Base-by-base conservation (phyloP, 2,888 invertebrate species). In the Clusia tigrina region DNA sequence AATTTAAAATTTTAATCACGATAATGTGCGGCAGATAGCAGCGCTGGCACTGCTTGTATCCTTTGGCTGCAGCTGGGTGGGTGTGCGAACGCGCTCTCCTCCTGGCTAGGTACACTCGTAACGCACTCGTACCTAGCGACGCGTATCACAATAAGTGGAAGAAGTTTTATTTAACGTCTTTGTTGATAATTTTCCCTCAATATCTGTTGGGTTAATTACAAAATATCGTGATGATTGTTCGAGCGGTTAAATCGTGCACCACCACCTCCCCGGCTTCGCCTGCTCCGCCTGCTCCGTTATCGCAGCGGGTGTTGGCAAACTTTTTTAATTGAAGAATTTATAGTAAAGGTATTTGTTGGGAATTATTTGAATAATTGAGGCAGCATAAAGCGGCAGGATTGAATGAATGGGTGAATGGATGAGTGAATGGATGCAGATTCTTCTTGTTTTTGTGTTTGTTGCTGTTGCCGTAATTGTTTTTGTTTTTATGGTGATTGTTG, bases 171-270 rank as follows among this genome's bases (percentile, higher is more conserved):
- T 53, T 57, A 62, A 52, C 65, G 63, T 42, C 48, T 64, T 61
- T 37, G 18, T 38, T 67, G 67, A 69, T 72, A 69, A 71, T 63
- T 58, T 74, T 71, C 67, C 68, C n/a, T 62, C 70, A 66, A 72
- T 74, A 77, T 75, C 68, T 70, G 65, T 65, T 67, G 68, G 70
- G 70, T 71, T 77, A 77, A 77, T 77, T 77, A 72, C 73, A 69
- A 62, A 73, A 76, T 76, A 75, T 74, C 71, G 72, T 74, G 72
- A 75, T 75, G 77, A 77, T 76, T 69, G 75, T 74, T 71, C 71
- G 68, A 73, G 72, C 70, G 67, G 63, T 77, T 74, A 72, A 67
- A 62, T n/a, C 3, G 48, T 63, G 64, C 58, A 54, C 60, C 70
- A 67, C 71, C 69, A 75, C n/a, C n/a, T n/a, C n/a, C n/a, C n/a